Conservation (phyloP, 1,140 invertebrate genomes). For the Temnothorax nylanderi region DNA sequence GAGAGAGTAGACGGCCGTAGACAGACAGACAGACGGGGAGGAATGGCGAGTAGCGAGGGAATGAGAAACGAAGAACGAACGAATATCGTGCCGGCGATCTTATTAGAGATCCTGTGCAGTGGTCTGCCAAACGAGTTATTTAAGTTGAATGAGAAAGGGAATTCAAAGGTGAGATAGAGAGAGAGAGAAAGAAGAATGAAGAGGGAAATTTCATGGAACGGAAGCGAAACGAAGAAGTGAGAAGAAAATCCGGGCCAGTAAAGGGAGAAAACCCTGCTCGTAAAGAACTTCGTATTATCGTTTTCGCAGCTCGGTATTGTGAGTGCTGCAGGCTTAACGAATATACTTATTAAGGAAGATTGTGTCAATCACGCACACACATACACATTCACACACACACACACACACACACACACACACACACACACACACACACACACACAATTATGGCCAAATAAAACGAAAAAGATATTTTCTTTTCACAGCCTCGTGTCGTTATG, state of each 20-base stretch:
- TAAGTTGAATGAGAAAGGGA: constrained; percentile 74
- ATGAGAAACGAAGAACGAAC: constrained; percentile 65
- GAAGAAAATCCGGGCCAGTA: constrained; percentile 51
- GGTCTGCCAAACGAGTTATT: constrained; percentile 80
- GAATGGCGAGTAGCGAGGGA: constrained; percentile 29
- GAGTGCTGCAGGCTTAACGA: constrained; percentile 43
- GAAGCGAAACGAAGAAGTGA: constrained; percentile 1
- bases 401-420: background rate
- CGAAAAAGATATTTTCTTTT: background rate
- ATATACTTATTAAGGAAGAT: constrained; percentile 70
- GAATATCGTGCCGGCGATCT: constrained; percentile 80
- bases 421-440: background rate
- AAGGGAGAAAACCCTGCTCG: constrained; percentile 8
- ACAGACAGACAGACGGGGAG: constrained; percentile 4
- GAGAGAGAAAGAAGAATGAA: constrained; percentile 35
- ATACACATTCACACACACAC: background rate
- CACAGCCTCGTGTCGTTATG: background rate
- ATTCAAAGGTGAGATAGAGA: constrained; percentile 27
- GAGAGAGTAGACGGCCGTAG: constrained; percentile 14
- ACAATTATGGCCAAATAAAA: background rate
- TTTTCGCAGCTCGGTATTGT: constrained; percentile 51
- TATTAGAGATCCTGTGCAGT: constrained; percentile 78
- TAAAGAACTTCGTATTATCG: constrained; percentile 49
- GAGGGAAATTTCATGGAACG: constrained; percentile 23
- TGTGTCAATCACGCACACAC: background rate